Percentiles rank a stretch among this genome's conserved stretches.
phyloP scores from a whole-genome alignment of 1,140 invertebrate genomes.

The Macrocentrus cingulum region DNA sequence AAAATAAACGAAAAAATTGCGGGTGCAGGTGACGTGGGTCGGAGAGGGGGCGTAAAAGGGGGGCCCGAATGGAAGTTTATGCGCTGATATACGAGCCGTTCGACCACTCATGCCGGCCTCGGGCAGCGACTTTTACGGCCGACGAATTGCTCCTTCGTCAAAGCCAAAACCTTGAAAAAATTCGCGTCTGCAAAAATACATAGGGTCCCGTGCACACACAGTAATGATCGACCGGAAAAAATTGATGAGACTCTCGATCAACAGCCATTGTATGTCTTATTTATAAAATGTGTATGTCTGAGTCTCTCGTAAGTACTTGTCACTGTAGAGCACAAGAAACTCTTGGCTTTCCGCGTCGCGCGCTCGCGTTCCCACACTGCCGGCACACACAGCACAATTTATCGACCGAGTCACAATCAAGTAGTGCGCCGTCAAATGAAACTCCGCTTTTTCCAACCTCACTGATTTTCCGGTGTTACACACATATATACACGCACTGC shows the following conservation, averaged over 20 bases:
- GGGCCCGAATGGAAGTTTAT: conserved; percentile 15
- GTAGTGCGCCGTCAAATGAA: conserved; percentile 44
- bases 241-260: too few species aligned
- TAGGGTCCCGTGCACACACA: too few species aligned
- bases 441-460: conserved; percentile 9
- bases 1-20: neutral
- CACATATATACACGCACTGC: conserved; percentile 15
- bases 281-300: too few species aligned
- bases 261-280: too few species aligned
- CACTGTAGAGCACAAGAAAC: neutral
- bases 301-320: conserved; percentile 2
- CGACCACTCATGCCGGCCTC: conserved; percentile 18
- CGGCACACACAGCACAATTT: conserved; percentile 51
- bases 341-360: neutral
- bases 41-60: conserved; percentile 9
- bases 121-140: conserved; percentile 32
- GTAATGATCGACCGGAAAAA: too few species aligned
- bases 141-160: conserved; percentile 31
- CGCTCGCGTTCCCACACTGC: conserved; percentile 43
- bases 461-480: conserved; percentile 1
- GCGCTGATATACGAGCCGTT: conserved; percentile 35
- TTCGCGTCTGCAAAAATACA: neutral
- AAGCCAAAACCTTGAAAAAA: neutral
- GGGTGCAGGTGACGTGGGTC: neutral
- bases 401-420: conserved; percentile 51